Conservation (phyloP, 2,888 invertebrate species). For the Synergus itoensis region DNA sequence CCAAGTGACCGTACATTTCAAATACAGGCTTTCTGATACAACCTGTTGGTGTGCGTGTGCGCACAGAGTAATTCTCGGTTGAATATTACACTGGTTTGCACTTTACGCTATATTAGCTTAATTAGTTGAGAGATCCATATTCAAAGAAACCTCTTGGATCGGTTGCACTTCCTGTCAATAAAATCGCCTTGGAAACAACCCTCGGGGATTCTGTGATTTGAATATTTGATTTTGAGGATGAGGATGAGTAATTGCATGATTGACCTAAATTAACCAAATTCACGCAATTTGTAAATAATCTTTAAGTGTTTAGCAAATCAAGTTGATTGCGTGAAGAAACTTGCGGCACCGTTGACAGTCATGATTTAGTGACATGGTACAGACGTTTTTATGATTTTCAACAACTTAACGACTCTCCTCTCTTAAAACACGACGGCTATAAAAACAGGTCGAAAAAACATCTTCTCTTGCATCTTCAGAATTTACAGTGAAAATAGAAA, state of each 20-base stretch:
- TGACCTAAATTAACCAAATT: too few relatives aligned
- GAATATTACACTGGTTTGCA: conserved; percentile 56
- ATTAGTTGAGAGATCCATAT: conserved; percentile 6
- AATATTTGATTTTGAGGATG: neutral
- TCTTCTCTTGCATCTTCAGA: neutral
- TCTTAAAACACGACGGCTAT: neutral
- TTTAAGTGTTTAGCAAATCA: neutral
- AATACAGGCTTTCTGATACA: conserved; percentile 47
- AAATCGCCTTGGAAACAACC: neutral
- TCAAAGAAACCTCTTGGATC: conserved; percentile 12
- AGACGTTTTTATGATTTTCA: conserved; percentile 5
- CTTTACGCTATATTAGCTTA: conserved; percentile 44
- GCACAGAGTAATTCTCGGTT: conserved; percentile 44
- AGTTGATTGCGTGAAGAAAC: neutral
- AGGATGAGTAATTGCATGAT: neutral
- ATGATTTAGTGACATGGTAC: neutral
- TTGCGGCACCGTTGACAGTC: conserved; percentile 5
- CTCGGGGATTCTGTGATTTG: neutral
- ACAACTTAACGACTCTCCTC: neutral
- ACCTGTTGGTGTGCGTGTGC: conserved; percentile 43
- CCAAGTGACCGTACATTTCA: conserved; percentile 57
- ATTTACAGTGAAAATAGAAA: neutral
- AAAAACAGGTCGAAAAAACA: neutral
- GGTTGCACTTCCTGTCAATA: conserved; percentile 1
- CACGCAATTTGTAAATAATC: neutral